These are phyloP conservation scores for Aix galericulata DNA, from an alignment of 2,113 vertebrate species.

Conservation along the genomic window DNA sequence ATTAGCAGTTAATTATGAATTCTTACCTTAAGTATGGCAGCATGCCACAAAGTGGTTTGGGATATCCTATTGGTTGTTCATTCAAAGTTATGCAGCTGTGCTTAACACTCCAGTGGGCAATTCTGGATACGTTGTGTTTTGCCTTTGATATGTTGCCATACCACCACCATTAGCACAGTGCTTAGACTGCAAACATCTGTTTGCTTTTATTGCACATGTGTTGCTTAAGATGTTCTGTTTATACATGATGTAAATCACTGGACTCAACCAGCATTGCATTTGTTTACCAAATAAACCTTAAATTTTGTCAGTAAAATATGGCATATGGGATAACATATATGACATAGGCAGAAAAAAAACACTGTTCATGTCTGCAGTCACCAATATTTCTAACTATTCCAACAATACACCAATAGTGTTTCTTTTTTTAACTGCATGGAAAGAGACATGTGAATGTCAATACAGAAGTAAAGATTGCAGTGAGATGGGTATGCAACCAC, in stretches of 20 bases:
- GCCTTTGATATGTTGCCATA: slow-evolving; percentile 67
- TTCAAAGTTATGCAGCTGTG: slow-evolving; percentile 6
- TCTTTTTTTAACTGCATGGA: not conserved
- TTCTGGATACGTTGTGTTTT: slow-evolving; percentile 38
- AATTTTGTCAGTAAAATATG: slow-evolving; percentile 38
- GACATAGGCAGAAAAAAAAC: not conserved
- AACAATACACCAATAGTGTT: not conserved
- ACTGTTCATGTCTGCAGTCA: not conserved
- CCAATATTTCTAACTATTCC: not conserved
- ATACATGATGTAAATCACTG: slow-evolving; percentile 59
- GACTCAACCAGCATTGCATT: slow-evolving; percentile 18
- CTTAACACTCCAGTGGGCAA: slow-evolving; percentile 46
- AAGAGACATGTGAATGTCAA: not conserved
- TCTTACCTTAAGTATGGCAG: slow-evolving; percentile 23
- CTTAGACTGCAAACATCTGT: slow-evolving; percentile 72
- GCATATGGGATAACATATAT: not conserved
- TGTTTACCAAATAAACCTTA: slow-evolving; percentile 41
- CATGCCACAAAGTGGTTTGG: not conserved
- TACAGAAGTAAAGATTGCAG: not conserved
- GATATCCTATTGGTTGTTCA: not conserved
- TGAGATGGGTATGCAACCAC: not conserved
- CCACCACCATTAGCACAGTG: slow-evolving; percentile 43
- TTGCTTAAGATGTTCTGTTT: slow-evolving; percentile 65
- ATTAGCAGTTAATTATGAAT: slow-evolving; percentile 36
- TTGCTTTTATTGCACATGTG: slow-evolving; percentile 74